Evolutionary conservation across 2,797 vertebrate genomes (phyloP), one percentile per base, ranked within the genome.

Genomic region (Mycteria americana): DNA sequence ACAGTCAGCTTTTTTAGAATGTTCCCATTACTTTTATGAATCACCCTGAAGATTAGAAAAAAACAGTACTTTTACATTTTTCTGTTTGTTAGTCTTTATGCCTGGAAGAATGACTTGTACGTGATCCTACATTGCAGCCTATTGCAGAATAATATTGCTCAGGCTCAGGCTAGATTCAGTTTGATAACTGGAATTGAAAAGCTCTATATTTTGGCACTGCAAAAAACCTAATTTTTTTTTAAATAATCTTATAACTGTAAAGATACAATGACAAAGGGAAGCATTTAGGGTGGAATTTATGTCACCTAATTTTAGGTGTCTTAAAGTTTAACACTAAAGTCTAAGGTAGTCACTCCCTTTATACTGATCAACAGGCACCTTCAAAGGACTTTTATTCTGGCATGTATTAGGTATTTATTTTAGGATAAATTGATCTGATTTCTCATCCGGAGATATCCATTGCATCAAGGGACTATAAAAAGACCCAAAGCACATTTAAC

Each of bases 1-100:
- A 51, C 51, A 59, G 25, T 50, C 1, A 3, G 43, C 9, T 80
- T 91, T 92, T 91, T 39, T 41, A 65, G 5, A 63, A 13, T 45
- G 18, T 74, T 91, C 46, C 53, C 43, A n/a, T 74, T 69, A 62
- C 24, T 68, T 93, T 74, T 48, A 76, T 79, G 64, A 95, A 89
- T 89, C 45, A 74, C 9, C 8, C 53, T 41, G 31, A 80, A 76
- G 43, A 85, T 35, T n/a, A 79, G 21, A 5, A 80, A 59, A 88
- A 82, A 23, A 0, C 13, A 76, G 18, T 48, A 50, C 16, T 56
- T 84, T 23, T 89, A 18, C 4, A 87, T 5, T 51, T 82, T 73
- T 83, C 25, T 69, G 0, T 76, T 39, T 65, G 8, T 35, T 59
- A 73, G 5, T 79, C 28, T 53, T 74, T 68, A 45, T 57, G 35